phyloP scores from a whole-genome alignment of 2,113 vertebrate species.

The Coracopsis vasa region DNA sequence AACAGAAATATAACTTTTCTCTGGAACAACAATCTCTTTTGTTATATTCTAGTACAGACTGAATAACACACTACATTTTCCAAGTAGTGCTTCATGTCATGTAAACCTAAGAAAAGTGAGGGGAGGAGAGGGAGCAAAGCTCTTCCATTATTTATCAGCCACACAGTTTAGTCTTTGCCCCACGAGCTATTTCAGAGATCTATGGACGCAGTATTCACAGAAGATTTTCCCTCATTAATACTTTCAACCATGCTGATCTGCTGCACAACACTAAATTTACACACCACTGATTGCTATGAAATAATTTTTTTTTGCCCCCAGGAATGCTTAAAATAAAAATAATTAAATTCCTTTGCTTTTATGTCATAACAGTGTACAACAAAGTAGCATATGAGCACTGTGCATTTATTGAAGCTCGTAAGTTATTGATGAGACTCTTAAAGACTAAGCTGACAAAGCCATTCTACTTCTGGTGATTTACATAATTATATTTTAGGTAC shows the following conservation, averaged over 20 bases:
- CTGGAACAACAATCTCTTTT: not conserved
- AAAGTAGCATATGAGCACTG: not conserved
- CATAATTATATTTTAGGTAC: conserved; percentile 21
- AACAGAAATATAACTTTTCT: not conserved
- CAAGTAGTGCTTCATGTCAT: not conserved
- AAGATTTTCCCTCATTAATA: conserved; percentile 31
- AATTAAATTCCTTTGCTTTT: not conserved
- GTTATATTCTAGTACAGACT: not conserved
- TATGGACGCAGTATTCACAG: not conserved
- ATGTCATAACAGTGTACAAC: not conserved
- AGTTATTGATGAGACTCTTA: conserved; percentile 38
- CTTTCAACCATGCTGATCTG: not conserved
- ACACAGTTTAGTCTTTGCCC: not conserved
- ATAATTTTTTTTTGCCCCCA: not conserved
- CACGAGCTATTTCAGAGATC: not conserved
- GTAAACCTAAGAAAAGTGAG: conserved; percentile 2
- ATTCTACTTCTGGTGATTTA: conserved; percentile 22
- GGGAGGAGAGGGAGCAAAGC: not conserved
- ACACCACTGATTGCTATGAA: not conserved
- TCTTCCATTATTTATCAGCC: conserved; percentile 47
- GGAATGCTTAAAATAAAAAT: not conserved
- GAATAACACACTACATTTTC: not conserved
- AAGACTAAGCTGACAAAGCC: not conserved
- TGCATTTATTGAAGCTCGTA: not conserved
- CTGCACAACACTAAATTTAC: not conserved